These are phyloP conservation scores for Pogonocherus hispidulus DNA, from an alignment of 2,888 invertebrate genomes.

Conservation along the genomic window DNA sequence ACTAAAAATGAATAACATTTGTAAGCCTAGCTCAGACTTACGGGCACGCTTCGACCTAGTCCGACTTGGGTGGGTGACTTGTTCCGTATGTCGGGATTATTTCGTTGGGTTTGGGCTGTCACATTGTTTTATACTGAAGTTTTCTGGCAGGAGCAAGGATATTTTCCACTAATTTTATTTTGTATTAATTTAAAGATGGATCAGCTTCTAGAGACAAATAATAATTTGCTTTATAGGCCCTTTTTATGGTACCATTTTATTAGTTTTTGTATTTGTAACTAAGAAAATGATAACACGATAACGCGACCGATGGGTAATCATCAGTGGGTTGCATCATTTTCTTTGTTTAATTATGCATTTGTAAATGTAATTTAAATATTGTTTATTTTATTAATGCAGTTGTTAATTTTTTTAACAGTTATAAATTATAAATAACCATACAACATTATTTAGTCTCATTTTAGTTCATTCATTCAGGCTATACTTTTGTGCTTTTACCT, in stretches of 20 bases:
- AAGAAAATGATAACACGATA: no score
- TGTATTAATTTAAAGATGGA: background rate
- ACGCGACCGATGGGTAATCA: no score
- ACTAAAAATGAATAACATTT: conserved; percentile 60
- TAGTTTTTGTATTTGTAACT: no score
- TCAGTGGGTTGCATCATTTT: conserved; percentile 30
- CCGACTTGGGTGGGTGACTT: background rate
- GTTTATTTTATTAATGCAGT: conserved; percentile 21
- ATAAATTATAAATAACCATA: no score
- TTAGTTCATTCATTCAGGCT: no score
- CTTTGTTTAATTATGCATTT: conserved; percentile 31
- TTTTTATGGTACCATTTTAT: no score
- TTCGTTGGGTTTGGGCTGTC: background rate
- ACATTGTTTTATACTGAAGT: conserved; percentile 19
- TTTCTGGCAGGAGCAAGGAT: background rate
- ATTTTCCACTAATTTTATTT: conserved; percentile 18
- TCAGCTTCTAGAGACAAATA: no score
- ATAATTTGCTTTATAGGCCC: no score
- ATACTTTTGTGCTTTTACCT: no score
- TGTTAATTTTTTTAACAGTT: no score
- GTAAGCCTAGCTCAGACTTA: conserved; percentile 37
- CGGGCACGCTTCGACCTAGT: conserved; percentile 26
- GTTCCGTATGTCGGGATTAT: background rate
- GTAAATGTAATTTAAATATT: conserved; percentile 6
- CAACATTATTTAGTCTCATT: no score